Evolutionary conservation across 2,113 vertebrate genomes (phyloP), one percentile per base, ranked within the genome.

Genomic region (Crotalus horridus): DNA sequence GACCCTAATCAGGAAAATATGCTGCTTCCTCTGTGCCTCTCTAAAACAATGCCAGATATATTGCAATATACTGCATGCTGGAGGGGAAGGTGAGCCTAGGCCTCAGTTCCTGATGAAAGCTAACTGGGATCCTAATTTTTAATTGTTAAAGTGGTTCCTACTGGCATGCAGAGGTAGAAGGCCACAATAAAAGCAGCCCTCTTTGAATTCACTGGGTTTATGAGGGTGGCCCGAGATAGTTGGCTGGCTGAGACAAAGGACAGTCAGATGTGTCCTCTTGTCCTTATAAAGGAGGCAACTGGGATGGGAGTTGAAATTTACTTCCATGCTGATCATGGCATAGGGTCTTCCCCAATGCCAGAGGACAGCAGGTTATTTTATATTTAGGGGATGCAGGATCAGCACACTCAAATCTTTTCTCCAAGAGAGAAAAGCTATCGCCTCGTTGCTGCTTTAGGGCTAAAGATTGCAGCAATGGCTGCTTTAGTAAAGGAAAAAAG

Each of bases 1-100:
- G 53, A 23, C 15, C 43, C 29, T 91, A 91, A 91, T 87, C 91
- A 91, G 91, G 85, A 87, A 86, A 91, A 91, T 51, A 91, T 91
- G 85, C 5, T 1, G 46, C 4, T 85, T 91, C 43, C 39, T 51
- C 56, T 9, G 29, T 51, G 26, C 17, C 20, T 61, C 55, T 51
- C 91, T 87, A 61, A 91, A 91, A 87, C 85, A 61, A 59, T 33
- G 46, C 55, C 91, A 87, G 55, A 87, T 91, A 58, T 48, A 48
- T 43, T 46, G 56, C 26, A 33, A 21, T 12, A 29, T 61, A 23
- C n/a, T 23, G n/a, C 15, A 17, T 23, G 54, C 24, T 91, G 55
- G 55, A 23, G 21, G 81, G 81, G 24, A 10, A 20, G 33, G 24
- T 2, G 7, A 46, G 89, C 20, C 8, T 8, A n/a, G n/a, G 26